These are phyloP conservation scores for Meloe dianella DNA, from an alignment of 2,888 invertebrate species.

Conservation along the genomic window DNA sequence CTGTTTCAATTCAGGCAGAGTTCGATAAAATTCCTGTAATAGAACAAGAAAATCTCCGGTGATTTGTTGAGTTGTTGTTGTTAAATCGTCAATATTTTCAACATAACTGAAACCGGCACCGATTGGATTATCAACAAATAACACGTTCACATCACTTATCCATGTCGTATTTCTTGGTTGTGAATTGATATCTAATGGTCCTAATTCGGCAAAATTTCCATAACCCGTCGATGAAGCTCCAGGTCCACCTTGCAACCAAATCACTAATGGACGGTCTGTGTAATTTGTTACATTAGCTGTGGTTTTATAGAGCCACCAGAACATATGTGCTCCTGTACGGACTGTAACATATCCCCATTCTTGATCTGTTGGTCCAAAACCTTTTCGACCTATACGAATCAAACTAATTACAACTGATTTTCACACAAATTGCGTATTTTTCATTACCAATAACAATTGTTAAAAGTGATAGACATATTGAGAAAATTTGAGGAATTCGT, in stretches of 20 bases:
- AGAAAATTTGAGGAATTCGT: not conserved
- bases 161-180: conserved; percentile 63
- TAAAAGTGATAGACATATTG: not conserved
- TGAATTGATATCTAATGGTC: conserved; percentile 47
- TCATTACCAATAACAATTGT: not conserved
- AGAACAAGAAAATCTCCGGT: conserved; percentile 78
- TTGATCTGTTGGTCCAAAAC: conserved; percentile 67
- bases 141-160: conserved; percentile 68
- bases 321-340: conserved; percentile 75
- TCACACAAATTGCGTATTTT: not conserved
- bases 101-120: conserved; percentile 84
- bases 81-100: conserved; percentile 61
- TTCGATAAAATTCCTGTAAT: conserved; percentile 72
- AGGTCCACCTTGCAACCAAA: conserved; percentile 77
- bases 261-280: conserved; percentile 18
- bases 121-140: conserved; percentile 93
- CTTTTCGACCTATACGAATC: conserved; percentile 19
- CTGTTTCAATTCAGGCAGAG: conserved; percentile 73
- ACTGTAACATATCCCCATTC: conserved; percentile 75
- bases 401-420: not conserved
- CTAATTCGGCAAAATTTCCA: conserved; percentile 72
- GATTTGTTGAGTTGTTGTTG: conserved; percentile 68
- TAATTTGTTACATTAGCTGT: conserved; percentile 15
- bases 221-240: conserved; percentile 64
- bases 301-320: conserved; percentile 71